Conservation (phyloP, 2,113 vertebrate genomes). For the Brevimyrus niger region DNA sequence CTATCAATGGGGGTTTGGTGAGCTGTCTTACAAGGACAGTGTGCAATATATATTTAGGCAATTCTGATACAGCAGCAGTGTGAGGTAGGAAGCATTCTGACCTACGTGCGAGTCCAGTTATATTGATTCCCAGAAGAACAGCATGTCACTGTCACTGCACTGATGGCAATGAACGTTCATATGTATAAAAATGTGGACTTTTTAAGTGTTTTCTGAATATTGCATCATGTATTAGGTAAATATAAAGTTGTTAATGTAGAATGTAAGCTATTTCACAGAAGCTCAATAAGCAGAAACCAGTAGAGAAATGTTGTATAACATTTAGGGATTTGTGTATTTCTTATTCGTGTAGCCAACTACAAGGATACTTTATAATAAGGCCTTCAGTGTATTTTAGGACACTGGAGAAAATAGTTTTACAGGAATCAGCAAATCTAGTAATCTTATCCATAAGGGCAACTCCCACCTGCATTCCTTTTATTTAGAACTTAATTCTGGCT, state of each 20-base stretch:
- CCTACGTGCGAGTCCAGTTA: background rate
- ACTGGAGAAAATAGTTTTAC: background rate
- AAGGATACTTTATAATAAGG: background rate
- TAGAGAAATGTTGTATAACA: background rate
- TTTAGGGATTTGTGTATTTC: background rate
- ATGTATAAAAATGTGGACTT: background rate
- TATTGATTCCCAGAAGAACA: background rate
- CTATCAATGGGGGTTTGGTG: background rate
- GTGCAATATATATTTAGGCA: background rate
- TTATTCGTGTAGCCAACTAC: background rate
- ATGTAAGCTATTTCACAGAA: background rate
- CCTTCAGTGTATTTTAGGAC: constrained; percentile 2
- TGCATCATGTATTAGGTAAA: background rate
- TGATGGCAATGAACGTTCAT: background rate
- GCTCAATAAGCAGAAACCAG: background rate
- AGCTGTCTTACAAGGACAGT: background rate
- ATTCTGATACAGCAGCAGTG: background rate
- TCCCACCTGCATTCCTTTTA: background rate
- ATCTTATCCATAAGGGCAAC: constrained; percentile 4
- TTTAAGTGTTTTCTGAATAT: background rate
- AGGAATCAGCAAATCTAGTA: background rate
- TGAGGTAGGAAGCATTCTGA: background rate
- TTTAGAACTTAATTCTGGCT: background rate
- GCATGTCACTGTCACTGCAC: background rate
- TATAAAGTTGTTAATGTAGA: background rate